A percentile compares a stretch with the other conserved stretches of the same genome.
These are phyloP conservation scores for Philereme vetulata DNA, from an alignment of 2,888 invertebrate species.

Conservation along the genomic window DNA sequence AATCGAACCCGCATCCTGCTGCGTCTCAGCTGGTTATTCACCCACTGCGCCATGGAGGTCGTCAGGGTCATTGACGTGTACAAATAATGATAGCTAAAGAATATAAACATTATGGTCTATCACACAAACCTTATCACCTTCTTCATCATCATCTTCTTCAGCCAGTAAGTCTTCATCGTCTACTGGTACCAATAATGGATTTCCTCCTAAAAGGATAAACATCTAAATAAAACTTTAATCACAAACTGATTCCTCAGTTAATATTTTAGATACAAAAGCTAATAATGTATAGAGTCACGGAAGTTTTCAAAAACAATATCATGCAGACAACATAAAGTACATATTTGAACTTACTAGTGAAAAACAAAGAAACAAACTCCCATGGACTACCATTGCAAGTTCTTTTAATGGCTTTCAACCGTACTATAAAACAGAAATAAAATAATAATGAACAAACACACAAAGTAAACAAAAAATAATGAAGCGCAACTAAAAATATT, in stretches of 20 bases:
- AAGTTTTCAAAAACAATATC: slow-evolving; percentile 11
- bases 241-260: not conserved
- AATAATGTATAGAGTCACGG: slow-evolving; percentile 1
- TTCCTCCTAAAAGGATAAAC: slow-evolving; percentile 64
- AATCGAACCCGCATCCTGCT: too few species aligned
- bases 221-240: not conserved
- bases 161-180: slow-evolving; percentile 87
- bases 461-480: slow-evolving; percentile 16
- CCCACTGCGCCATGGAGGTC: too few species aligned
- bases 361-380: slow-evolving; percentile 55
- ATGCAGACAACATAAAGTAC: slow-evolving; percentile 40
- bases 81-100: too few species aligned
- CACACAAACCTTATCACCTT: slow-evolving; percentile 89
- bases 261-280: not conserved
- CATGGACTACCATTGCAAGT: slow-evolving; percentile 55
- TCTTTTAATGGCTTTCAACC: slow-evolving; percentile 54
- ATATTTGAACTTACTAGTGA: slow-evolving; percentile 65
- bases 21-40: too few species aligned
- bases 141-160: slow-evolving; percentile 95
- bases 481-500: not conserved
- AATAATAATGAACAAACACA: slow-evolving; percentile 20
- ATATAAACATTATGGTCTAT: not conserved
- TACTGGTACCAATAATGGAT: slow-evolving; percentile 74
- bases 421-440: slow-evolving; percentile 59
- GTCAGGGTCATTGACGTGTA: too few species aligned